These are phyloP conservation scores for Dysidea cf. avara DNA, from an alignment of 37 sponge, comb jelly and placozoan genomes.

Conservation along the genomic window DNA sequence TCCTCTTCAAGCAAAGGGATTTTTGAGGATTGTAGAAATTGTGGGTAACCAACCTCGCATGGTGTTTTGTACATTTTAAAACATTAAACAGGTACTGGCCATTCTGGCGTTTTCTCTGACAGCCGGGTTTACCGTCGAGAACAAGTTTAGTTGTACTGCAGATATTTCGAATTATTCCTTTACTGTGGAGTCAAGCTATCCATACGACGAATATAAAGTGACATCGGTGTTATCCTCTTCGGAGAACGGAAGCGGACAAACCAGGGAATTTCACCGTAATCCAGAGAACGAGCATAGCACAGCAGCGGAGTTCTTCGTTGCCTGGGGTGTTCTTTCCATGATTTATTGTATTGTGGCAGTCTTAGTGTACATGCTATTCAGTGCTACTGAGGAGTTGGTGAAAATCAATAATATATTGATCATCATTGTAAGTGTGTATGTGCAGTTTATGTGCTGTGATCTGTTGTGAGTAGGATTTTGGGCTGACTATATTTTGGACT, in stretches of 20 bases:
- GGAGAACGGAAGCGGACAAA: not conserved
- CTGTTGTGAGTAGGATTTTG: slow-evolving; percentile 45
- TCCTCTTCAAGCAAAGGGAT: slow-evolving; percentile 71
- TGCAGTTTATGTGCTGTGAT: not conserved
- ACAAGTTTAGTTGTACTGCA: slow-evolving; percentile 1
- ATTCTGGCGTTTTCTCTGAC: slow-evolving; percentile 50
- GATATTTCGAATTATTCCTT: not conserved
- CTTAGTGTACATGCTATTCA: slow-evolving; percentile 66
- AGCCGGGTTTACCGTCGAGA: slow-evolving; percentile 28
- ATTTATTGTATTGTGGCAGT: slow-evolving; percentile 77
- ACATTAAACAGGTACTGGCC: slow-evolving; percentile 52
- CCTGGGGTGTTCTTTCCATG: slow-evolving; percentile 65
- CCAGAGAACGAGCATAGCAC: not conserved
- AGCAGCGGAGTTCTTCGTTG: slow-evolving; percentile 60
- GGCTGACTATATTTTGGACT: slow-evolving; percentile 50
- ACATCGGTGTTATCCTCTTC: slow-evolving; percentile 9
- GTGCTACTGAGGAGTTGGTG: slow-evolving; percentile 48
- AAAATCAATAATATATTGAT: slow-evolving; percentile 26
- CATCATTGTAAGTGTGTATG: slow-evolving; percentile 32
- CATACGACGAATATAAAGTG: not conserved
- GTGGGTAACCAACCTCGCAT: too few relatives aligned
- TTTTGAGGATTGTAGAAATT: slow-evolving; percentile 66
- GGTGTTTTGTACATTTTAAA: too few relatives aligned
- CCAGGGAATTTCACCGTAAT: not conserved
- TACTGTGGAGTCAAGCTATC: slow-evolving; percentile 4